phyloP scores from a whole-genome alignment of 2,113 vertebrate species.

The Gobiocypris rarus region DNA sequence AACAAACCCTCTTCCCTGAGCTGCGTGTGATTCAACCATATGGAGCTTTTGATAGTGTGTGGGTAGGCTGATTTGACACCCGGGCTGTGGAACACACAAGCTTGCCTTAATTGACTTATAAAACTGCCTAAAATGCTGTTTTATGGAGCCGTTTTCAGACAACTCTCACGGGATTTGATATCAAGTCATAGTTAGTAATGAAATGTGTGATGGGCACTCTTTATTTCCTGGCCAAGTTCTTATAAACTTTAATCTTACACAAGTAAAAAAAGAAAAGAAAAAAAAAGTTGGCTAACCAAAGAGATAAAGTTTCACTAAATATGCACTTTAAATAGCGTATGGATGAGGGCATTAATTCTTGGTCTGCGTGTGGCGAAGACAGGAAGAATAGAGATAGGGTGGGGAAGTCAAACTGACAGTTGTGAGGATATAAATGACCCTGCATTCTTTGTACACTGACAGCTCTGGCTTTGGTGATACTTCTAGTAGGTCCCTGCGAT shows the following conservation, averaged over 20 bases:
- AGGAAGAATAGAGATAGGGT: slow-evolving; percentile 40
- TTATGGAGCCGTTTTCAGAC: slow-evolving; percentile 74
- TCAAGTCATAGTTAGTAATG: slow-evolving; percentile 73
- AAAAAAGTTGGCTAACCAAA: slow-evolving; percentile 14
- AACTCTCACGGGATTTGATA: slow-evolving; percentile 69
- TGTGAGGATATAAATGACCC: slow-evolving; percentile 69
- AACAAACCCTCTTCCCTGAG: slow-evolving; percentile 27
- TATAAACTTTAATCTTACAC: slow-evolving; percentile 49
- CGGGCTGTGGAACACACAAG: slow-evolving; percentile 61
- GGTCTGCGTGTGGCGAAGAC: slow-evolving; percentile 40
- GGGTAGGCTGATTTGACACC: slow-evolving; percentile 69
- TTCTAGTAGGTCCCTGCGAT: slow-evolving; percentile 72
- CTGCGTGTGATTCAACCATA: slow-evolving; percentile 69
- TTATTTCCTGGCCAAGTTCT: slow-evolving; percentile 65
- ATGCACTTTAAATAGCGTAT: slow-evolving; percentile 41
- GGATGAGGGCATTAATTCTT: slow-evolving; percentile 46
- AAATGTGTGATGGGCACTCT: slow-evolving; percentile 65
- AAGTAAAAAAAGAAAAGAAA: slow-evolving; percentile 31
- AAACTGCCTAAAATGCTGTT: slow-evolving; percentile 72
- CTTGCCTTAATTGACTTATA: slow-evolving; percentile 77
- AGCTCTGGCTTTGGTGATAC: slow-evolving; percentile 68
- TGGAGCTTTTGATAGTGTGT: slow-evolving; percentile 62
- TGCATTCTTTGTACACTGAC: slow-evolving; percentile 76
- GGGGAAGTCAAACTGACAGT: slow-evolving; percentile 66
- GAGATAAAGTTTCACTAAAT: slow-evolving; percentile 59